These are phyloP conservation scores for Tachystola acroxantha DNA, from an alignment of 2,888 invertebrate genomes.

Conservation along the genomic window DNA sequence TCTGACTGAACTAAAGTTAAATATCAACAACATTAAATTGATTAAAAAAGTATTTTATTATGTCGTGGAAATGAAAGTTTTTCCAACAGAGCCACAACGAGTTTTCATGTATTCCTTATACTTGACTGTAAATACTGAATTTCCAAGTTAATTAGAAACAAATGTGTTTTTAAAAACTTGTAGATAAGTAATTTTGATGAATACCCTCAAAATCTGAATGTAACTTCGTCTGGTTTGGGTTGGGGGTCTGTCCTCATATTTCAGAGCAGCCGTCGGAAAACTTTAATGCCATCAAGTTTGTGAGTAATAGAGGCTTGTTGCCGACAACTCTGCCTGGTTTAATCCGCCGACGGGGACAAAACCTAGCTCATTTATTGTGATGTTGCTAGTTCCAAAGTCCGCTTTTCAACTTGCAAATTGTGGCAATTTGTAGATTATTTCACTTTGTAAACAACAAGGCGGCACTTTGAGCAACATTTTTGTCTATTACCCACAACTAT, in stretches of 20 bases:
- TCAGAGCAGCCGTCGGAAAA: slow-evolving; percentile 39
- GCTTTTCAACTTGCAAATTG: slow-evolving; percentile 30
- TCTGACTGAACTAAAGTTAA: too few relatives aligned
- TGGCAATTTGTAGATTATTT: slow-evolving; percentile 27
- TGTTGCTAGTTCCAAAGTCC: slow-evolving; percentile 33
- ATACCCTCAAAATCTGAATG: slow-evolving; percentile 15
- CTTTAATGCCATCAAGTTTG: slow-evolving; percentile 55
- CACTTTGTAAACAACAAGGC: slow-evolving; percentile 3
- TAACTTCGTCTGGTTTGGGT: slow-evolving; percentile 24
- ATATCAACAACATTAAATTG: too few relatives aligned
- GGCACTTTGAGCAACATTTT: neutral
- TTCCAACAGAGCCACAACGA: too few relatives aligned
- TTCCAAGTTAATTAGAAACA: too few relatives aligned
- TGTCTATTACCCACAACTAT: neutral
- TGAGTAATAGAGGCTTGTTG: slow-evolving; percentile 52
- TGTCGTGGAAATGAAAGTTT: too few relatives aligned
- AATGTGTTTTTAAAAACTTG: too few relatives aligned
- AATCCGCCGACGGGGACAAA: slow-evolving; percentile 41
- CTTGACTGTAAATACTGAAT: too few relatives aligned
- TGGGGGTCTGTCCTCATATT: slow-evolving; percentile 42
- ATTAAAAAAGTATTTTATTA: too few relatives aligned
- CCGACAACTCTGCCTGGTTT: slow-evolving; percentile 36
- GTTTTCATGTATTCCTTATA: too few relatives aligned
- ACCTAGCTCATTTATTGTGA: slow-evolving; percentile 42
- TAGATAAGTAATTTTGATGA: slow-evolving; percentile 14